A percentile compares a stretch with the other conserved stretches of the same genome.
These are phyloP conservation scores for Idaea biselata DNA, from an alignment of 2,888 invertebrate genomes.

Conservation along the genomic window DNA sequence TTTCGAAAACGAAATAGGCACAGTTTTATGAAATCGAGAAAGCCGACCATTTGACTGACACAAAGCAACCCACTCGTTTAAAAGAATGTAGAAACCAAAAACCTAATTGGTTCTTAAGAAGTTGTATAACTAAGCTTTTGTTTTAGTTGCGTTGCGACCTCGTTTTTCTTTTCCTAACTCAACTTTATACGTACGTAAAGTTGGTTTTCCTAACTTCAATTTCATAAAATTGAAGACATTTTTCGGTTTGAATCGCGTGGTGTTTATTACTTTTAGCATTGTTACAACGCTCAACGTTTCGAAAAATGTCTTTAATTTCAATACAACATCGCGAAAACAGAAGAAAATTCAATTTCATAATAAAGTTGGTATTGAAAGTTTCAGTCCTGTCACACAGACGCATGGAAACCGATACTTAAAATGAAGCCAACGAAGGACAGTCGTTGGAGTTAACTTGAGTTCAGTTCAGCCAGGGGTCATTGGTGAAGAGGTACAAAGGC, in stretches of 20 bases:
- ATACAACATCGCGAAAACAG: no score
- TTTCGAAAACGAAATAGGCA: background rate
- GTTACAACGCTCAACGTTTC: no score
- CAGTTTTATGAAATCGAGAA: background rate
- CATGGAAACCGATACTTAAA: constrained; percentile 18
- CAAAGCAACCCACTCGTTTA: background rate
- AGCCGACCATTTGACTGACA: background rate
- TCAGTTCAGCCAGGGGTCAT: constrained; percentile 17
- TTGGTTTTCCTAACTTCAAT: background rate
- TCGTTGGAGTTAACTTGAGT: background rate
- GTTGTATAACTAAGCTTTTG: background rate
- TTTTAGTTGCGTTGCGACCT: background rate
- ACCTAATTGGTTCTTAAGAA: background rate
- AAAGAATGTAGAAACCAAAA: background rate
- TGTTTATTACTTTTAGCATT: no score
- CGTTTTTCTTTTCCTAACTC: background rate
- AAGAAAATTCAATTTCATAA: background rate
- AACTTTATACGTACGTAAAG: background rate
- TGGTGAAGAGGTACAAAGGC: constrained; percentile 21
- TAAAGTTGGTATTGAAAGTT: background rate
- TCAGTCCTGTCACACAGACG: background rate
- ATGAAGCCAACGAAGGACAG: constrained; percentile 20
- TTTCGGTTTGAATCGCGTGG: no score
- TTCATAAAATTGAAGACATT: no score
- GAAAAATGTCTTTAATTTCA: no score